A percentile compares a stretch with the other conserved stretches of the same genome.
Conservation (phyloP, 2,888 invertebrate genomes). For the Yponomeuta malinellus region DNA sequence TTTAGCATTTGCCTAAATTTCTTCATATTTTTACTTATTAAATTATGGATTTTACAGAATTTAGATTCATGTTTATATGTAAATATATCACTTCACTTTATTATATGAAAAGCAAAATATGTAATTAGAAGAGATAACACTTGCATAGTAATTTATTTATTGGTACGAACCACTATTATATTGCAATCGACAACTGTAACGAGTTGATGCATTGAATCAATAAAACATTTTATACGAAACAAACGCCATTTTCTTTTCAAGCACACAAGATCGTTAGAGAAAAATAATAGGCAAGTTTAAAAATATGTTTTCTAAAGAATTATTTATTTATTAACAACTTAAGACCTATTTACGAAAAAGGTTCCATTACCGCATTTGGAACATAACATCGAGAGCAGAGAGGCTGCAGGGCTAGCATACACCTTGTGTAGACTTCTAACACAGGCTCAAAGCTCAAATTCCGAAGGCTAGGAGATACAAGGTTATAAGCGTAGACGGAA, state of each 20-base stretch:
- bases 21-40: not conserved
- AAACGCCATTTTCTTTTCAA: not conserved
- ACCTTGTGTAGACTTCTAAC: too few relatives aligned
- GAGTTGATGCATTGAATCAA: not conserved
- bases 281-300: too few relatives aligned
- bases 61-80: not conserved
- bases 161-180: not conserved
- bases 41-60: not conserved
- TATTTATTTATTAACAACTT: too few relatives aligned
- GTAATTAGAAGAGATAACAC: not conserved
- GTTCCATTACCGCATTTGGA: too few relatives aligned
- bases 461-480: too few relatives aligned
- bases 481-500: too few relatives aligned
- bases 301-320: too few relatives aligned
- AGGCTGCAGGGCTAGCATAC: too few relatives aligned
- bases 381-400: too few relatives aligned
- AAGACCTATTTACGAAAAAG: too few relatives aligned
- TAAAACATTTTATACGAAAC: conserved; percentile 3
- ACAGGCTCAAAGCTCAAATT: too few relatives aligned
- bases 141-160: not conserved
- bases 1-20: not conserved
- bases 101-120: not conserved
- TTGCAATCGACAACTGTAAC: too few relatives aligned
- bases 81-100: not conserved
- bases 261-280: not conserved